phyloP scores from a whole-genome alignment of 2,113 vertebrate species.

The Glareola pratincola region DNA sequence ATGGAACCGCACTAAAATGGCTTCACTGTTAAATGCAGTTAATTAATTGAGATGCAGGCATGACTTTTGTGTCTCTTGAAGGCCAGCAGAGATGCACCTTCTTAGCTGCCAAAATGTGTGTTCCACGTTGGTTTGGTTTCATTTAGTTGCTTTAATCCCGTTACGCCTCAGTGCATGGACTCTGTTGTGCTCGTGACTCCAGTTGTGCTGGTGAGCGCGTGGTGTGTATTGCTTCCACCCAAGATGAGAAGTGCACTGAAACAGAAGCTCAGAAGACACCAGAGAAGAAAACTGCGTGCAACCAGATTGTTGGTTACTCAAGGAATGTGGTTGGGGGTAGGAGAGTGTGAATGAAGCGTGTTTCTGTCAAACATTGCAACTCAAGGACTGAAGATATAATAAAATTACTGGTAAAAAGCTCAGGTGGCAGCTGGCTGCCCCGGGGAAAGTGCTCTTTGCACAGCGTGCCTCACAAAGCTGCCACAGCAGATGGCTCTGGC shows the following conservation, averaged over 20 bases:
- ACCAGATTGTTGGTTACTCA: not conserved
- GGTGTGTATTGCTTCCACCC: not conserved
- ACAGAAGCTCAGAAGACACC: not conserved
- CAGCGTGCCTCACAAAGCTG: not conserved
- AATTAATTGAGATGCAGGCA: not conserved
- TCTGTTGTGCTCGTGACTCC: not conserved
- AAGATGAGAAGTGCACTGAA: not conserved
- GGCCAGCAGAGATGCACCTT: not conserved
- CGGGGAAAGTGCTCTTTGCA: not conserved
- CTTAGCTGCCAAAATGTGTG: not conserved
- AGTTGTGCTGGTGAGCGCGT: not conserved
- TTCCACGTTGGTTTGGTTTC: not conserved
- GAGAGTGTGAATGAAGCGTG: not conserved
- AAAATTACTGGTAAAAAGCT: not conserved
- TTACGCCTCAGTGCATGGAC: accelerated
- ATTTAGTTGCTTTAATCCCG: not conserved
- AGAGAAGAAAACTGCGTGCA: not conserved
- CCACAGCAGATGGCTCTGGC: not conserved
- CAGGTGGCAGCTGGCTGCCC: not conserved
- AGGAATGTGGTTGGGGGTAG: not conserved
- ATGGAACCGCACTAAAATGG: not conserved
- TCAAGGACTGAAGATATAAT: not conserved
- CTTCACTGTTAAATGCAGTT: not conserved
- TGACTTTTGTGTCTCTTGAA: not conserved
- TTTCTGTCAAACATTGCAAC: not conserved